A percentile compares a stretch with the other conserved stretches of the same genome.
Conservation (phyloP, 2,888 invertebrate species). For the Ochlodes sylvanus region DNA sequence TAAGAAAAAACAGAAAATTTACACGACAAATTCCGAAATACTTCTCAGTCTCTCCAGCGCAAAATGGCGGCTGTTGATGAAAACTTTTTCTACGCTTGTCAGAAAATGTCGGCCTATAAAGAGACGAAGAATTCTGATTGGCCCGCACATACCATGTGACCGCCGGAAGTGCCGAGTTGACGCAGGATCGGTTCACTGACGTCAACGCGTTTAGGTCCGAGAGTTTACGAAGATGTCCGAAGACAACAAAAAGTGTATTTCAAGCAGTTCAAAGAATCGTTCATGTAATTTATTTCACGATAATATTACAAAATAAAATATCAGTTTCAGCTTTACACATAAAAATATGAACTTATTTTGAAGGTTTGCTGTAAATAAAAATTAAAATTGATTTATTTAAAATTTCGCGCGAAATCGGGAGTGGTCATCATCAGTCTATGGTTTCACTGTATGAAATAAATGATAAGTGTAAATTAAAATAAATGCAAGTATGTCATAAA, state of each 20-base stretch:
- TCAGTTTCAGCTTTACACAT: slow-evolving; percentile 41
- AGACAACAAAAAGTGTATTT: slow-evolving; percentile 43
- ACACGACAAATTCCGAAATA: slow-evolving; percentile 90
- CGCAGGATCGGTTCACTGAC: slow-evolving; percentile 80
- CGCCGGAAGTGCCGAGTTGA: slow-evolving; percentile 78
- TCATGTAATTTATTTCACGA: background rate
- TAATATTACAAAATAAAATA: background rate
- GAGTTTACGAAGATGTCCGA: slow-evolving; percentile 64
- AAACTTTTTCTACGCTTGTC: slow-evolving; percentile 98
- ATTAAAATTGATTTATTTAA: slow-evolving; percentile 51
- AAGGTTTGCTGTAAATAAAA: slow-evolving; percentile 9
- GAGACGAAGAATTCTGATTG: slow-evolving; percentile 74
- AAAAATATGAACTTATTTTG: slow-evolving; percentile 48
- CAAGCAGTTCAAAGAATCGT: background rate
- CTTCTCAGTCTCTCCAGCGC: slow-evolving; percentile 91
- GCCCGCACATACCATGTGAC: slow-evolving; percentile 77
- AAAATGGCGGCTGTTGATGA: slow-evolving; percentile 98
- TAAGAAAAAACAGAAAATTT: slow-evolving; percentile 87
- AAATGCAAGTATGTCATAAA: too few relatives aligned
- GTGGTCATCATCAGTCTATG: slow-evolving; percentile 74
- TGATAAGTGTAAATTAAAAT: too few relatives aligned
- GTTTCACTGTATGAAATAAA: background rate
- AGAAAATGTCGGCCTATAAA: slow-evolving; percentile 88
- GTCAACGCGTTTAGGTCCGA: slow-evolving; percentile 76
- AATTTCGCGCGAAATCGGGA: slow-evolving; percentile 77